Base-by-base conservation (phyloP, 30 jellyfish, hydroid and myxozoan species). In the Hydractinia echinata region DNA sequence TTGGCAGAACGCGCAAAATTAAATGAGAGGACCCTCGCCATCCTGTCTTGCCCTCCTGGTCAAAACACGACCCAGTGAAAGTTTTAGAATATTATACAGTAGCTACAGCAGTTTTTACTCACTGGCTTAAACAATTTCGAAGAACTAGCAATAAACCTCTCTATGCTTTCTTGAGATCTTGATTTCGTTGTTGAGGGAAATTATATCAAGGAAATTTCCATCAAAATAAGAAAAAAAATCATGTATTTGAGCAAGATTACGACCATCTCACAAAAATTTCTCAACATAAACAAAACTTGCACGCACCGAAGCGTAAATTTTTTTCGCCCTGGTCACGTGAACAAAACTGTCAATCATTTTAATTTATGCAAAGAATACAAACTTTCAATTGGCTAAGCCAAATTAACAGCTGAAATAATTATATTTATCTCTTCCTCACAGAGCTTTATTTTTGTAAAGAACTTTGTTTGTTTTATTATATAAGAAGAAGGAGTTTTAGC, bases 121-220 rank as follows among this genome's bases (percentile, higher is more conserved):
- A 51, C 39, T 13, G 51, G 51, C 74, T 64, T 7, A n/a, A 9
- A 64, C 44, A 30, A 30, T 30, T 64, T 64, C 39, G 51, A 51
- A 64, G 39, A 64, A 51, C 39, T n/a, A 64, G 74, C 74, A 64
- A 64, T 64, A 64, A 55, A 71, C 81, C 51, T 50, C 18, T 58
- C 81, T 71, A 71, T 71, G 81, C 81, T 71, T 71, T 50, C 81
- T 71, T 71, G 81, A 71, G 61, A 71, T 71, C 81, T 71, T 50
- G 81, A 71, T n/a, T 71, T n/a, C 51, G 18, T 19, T 71, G 44
- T 71, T 71, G 55, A 20, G 81, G 69, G 81, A 71, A 71, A 71
- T 50, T 71, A 20, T 71, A 71, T n/a, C 55, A 50, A 5, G 81
- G 81, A 71, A 20, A 71, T 71, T 71, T 71, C 81, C 81, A 15